Percentiles rank a stretch among this genome's conserved stretches.
Evolutionary conservation across 2,113 vertebrate species (phyloP).

Genomic region (Uria lomvia): DNA sequence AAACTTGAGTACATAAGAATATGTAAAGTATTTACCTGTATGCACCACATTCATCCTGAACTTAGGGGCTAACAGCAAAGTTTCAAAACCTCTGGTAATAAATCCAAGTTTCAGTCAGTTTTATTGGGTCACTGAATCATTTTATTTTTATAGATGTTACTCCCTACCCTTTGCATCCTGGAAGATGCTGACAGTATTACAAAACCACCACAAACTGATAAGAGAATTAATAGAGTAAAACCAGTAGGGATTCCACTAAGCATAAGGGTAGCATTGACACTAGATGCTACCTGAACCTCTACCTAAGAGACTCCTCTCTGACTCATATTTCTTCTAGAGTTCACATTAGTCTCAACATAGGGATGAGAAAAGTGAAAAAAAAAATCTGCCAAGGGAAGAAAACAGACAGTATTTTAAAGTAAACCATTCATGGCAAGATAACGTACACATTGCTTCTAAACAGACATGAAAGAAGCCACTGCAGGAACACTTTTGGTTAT

Average conservation of each 20-base stretch:
- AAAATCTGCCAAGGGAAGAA: not conserved
- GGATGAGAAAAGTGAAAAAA: not conserved
- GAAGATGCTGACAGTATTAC: not conserved
- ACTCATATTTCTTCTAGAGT: not conserved
- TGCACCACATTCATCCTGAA: rapidly evolving
- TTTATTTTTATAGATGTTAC: not conserved
- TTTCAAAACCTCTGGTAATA: not conserved
- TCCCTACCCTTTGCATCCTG: not conserved
- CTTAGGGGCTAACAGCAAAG: not conserved
- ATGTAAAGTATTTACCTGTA: not conserved
- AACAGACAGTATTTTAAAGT: not conserved
- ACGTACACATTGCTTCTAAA: not conserved
- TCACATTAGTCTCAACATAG: not conserved
- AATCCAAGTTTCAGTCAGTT: not conserved
- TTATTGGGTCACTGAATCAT: not conserved
- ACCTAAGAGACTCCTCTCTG: not conserved
- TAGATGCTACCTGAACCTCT: not conserved
- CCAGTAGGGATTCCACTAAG: not conserved
- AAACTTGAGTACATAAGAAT: not conserved
- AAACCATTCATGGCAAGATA: not conserved
- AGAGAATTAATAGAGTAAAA: not conserved
- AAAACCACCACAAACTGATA: not conserved
- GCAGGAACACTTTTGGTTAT: not conserved
- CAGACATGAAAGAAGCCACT: not conserved
- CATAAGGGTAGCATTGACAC: rapidly evolving